phyloP scores from a whole-genome alignment of 2,113 vertebrate species.

The Perognathus longimembris region DNA sequence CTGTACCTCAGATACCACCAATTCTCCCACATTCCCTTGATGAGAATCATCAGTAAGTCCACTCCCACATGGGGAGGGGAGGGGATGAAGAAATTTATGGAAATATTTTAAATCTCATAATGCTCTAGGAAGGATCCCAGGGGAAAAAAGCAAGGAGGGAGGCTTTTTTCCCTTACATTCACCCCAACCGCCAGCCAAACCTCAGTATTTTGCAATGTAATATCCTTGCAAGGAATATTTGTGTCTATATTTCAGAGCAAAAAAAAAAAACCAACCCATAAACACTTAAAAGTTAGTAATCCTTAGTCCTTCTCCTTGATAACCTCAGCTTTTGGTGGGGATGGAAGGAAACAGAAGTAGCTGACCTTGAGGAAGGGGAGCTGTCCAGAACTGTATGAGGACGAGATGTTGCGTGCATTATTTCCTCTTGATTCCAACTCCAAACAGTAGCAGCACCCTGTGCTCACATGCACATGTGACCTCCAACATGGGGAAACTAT shows the following conservation, averaged over 20 bases:
- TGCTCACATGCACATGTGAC: fast-evolving
- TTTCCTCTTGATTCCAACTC: background rate
- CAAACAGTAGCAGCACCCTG: too few relatives aligned
- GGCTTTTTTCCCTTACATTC: background rate
- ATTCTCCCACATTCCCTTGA: background rate
- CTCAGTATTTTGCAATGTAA: background rate
- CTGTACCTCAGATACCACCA: background rate
- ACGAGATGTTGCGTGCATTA: too few relatives aligned
- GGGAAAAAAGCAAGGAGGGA: too few relatives aligned
- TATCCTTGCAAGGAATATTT: background rate
- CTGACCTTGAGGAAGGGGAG: background rate
- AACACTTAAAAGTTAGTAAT: background rate
- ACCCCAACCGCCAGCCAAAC: background rate
- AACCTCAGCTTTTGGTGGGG: background rate
- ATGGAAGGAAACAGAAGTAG: background rate
- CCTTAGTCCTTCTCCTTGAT: background rate
- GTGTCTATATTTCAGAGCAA: background rate
- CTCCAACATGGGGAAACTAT: background rate
- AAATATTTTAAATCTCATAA: background rate
- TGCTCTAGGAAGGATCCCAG: background rate
- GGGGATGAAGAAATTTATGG: background rate
- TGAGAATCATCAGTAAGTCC: background rate
- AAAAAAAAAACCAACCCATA: background rate
- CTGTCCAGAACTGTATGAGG: background rate
- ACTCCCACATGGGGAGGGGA: background rate